Evolutionary conservation across 2,113 vertebrate genomes (phyloP).

Genomic region (Ascaphus truei): DNA sequence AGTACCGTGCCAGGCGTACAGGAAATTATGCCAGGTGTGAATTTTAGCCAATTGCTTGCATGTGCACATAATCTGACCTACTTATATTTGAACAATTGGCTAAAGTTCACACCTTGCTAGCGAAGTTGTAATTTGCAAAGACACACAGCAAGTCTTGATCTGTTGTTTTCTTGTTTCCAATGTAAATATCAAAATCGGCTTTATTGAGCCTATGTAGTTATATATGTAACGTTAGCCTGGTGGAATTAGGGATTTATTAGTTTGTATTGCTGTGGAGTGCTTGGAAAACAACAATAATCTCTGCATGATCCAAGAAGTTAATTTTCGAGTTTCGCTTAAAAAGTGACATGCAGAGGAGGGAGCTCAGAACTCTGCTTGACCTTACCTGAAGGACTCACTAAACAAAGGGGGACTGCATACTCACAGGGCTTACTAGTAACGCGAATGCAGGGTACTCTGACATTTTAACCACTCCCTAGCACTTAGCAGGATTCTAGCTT

Average conservation of each 20-base stretch:
- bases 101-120: slow-evolving; percentile 28
- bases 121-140: slow-evolving; percentile 31
- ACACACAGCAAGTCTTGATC: slow-evolving; percentile 8
- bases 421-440: background rate
- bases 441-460: slow-evolving; percentile 8
- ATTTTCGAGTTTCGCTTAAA: slow-evolving; percentile 18
- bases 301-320: background rate
- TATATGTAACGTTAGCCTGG: background rate
- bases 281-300: slow-evolving; percentile 22
- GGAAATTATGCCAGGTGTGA: slow-evolving; percentile 17
- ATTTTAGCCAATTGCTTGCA: slow-evolving; percentile 20
- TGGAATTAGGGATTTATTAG: slow-evolving; percentile 15
- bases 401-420: slow-evolving; percentile 28
- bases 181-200: slow-evolving; percentile 12
- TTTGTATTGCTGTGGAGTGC: slow-evolving; percentile 9
- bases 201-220: background rate
- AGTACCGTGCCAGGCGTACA: too few relatives aligned
- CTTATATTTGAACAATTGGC: slow-evolving; percentile 25
- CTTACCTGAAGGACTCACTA: slow-evolving; percentile 38
- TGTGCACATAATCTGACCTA: slow-evolving; percentile 14
- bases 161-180: slow-evolving; percentile 23
- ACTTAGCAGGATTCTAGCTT: background rate
- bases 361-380: slow-evolving; percentile 42
- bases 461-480: slow-evolving; percentile 17
- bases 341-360: slow-evolving; percentile 1